Percentiles rank a stretch among this genome's conserved stretches.
phyloP scores from a whole-genome alignment of 1,140 invertebrate species.

The Helicoverpa armigera region DNA sequence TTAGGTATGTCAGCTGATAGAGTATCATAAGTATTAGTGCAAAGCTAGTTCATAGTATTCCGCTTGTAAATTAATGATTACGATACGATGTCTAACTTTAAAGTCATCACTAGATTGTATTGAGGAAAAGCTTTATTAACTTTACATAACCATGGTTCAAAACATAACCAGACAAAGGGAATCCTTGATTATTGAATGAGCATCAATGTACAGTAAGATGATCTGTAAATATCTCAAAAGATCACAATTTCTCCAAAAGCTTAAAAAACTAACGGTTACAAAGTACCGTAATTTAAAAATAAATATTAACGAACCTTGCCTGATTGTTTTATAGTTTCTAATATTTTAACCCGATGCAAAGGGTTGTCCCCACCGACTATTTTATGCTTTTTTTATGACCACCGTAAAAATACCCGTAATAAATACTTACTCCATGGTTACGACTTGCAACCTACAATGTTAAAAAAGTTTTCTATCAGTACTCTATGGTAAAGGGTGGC shows the following conservation, averaged over 20 bases:
- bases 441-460: conserved; percentile 33
- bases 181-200: no score
- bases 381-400: conserved; percentile 28
- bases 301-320: conserved; percentile 5
- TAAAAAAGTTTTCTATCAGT: conserved; percentile 42
- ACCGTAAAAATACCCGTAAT: conserved; percentile 11
- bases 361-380: conserved; percentile 26
- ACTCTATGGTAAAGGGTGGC: conserved; percentile 33
- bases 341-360: conserved; percentile 37
- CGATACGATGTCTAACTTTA: neutral
- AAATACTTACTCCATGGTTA: conserved; percentile 36
- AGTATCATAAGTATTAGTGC: conserved; percentile 13
- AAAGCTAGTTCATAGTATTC: conserved; percentile 8
- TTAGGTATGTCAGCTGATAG: conserved; percentile 2
- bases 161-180: no score
- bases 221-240: neutral
- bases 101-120: neutral
- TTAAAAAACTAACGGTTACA: neutral
- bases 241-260: neutral
- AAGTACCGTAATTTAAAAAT: conserved; percentile 9
- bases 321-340: conserved; percentile 24
- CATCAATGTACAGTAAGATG: neutral
- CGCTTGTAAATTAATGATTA: conserved; percentile 41
- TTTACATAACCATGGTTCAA: no score
- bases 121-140: no score